Evolutionary conservation across 2,113 vertebrate species (phyloP), one percentile per base, ranked within the genome.

Genomic region (Myanophis thanlyinensis): DNA sequence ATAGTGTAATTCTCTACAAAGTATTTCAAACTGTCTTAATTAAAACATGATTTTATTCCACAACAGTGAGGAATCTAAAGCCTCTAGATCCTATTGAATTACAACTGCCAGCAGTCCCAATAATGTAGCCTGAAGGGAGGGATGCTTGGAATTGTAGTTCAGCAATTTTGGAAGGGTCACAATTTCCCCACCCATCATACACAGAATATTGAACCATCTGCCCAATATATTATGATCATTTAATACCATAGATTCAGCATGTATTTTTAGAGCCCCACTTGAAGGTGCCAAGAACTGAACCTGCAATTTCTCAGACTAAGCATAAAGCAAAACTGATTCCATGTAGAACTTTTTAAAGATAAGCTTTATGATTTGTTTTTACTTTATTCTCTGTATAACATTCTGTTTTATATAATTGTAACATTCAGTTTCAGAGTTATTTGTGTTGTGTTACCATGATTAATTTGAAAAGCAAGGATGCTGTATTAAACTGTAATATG

Each of bases 331-430:
- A 49, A 35, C 11, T 49, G 30, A 30, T 46, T 12, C 3, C 10
- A 87, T 27, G 23, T 44, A 86, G 5, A 35, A 67, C 40, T 62
- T 96, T 94, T 89, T 87, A 91, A 91, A 92, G 93, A 92, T 84
- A 73, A 85, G 86, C 89, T 95, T 95, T 95, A 95, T 95, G 93
- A 96, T 95, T 94, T 89, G 95, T 94, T 85, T 93, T 90, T 85
- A 48, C 95, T 96, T 93, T 93, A 94, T 94, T 94, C 93, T 87
- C 93, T 93, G 87, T 30, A 85, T 4, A 6, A 89, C 30, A 40
- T n/a, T 56, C 35, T 80, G 35, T 80, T 80, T 80, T 80, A 40
- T 44, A 22, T 35, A 40, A 18, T 44, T 80, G 80, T 4, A 7
- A 90, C 15, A 47, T 35, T 67, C n/a, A 62, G 91, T 93, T 93